Base-by-base conservation (phyloP, 2,888 invertebrate species). In the Brachynemurus nebulosus region DNA sequence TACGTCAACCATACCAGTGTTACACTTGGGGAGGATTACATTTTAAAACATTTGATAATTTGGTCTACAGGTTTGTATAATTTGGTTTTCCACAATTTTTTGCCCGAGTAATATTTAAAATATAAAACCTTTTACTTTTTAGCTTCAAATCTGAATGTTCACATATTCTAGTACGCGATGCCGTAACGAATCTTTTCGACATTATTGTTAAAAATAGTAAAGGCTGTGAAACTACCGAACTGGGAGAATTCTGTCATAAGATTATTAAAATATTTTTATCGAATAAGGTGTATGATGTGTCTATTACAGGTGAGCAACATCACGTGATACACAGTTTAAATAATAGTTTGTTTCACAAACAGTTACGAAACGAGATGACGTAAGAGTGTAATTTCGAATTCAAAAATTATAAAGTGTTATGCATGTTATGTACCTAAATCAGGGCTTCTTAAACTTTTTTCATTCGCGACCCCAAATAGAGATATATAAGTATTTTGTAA, bases 21-120 rank as follows among this genome's bases (percentile, higher is more conserved):
- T 74, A 81, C 44, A 76, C 80, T 2, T 91, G 90, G 90, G 78
- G 80, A 18, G 83, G 82, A 23, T 69, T 72, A 12, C 88, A 89
- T 62, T 80, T 80, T 54, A 84, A 86, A 61, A 88, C 89, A 0
- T 90, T 90, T 56, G 89, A 91, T 64, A 86, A 86, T 6, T 72
- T 75, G 54, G 72, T 88, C 38, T 80, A 75, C 56, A 79, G 78
- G 80, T 80, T 63, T 43, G 35, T 27, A 33, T 8, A 50, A 50
- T 57, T 23, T 35, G 23, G 23, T 20, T 12, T 39, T 39, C 21
- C 3, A 19, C n/a, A 11, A n/a, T 39, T 39, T 21, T 11, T 1
- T 9, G n/a, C 39, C 3, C 2, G 11, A 38, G 19, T 12, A 34
- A n/a, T 34, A 34, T 14, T 12, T 9, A 25, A 25, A 9, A 12